Conservation (phyloP, 2,113 vertebrate genomes). For the Perca flavescens region DNA sequence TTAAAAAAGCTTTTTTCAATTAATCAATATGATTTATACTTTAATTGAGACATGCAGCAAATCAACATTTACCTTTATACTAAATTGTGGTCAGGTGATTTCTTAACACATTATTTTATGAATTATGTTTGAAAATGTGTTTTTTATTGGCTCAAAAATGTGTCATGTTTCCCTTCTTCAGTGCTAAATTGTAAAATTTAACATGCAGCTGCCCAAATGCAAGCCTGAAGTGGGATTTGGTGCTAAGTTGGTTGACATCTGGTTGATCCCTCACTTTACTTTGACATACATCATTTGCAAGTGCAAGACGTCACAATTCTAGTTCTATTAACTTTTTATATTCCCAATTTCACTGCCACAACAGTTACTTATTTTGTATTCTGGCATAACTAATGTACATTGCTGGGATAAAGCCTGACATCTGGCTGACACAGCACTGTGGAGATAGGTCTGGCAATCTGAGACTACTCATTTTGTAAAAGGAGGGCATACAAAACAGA, state of each 20-base stretch:
- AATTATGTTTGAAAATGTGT: neutral
- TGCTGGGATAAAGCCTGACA: no score
- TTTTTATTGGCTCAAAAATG: neutral
- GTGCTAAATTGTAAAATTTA: neutral
- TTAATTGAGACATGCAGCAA: constrained; percentile 11
- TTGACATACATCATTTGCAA: constrained; percentile 11
- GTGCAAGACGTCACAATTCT: neutral
- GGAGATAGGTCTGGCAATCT: no score
- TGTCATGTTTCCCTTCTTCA: neutral
- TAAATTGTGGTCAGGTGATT: neutral
- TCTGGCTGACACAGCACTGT: no score
- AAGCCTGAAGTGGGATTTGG: neutral
- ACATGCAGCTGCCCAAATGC: neutral
- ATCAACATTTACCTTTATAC: neutral
- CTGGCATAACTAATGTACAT: no score
- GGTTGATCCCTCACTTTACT: neutral
- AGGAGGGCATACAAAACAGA: neutral
- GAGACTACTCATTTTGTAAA: neutral
- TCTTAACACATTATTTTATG: neutral
- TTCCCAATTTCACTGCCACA: neutral
- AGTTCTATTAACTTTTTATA: neutral
- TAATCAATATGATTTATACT: constrained; percentile 7
- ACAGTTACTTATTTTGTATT: neutral
- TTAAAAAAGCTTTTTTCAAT: constrained; percentile 34
- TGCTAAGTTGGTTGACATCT: neutral